Base-by-base conservation (phyloP, 2,888 invertebrate species). In the Drosophila histrio region DNA sequence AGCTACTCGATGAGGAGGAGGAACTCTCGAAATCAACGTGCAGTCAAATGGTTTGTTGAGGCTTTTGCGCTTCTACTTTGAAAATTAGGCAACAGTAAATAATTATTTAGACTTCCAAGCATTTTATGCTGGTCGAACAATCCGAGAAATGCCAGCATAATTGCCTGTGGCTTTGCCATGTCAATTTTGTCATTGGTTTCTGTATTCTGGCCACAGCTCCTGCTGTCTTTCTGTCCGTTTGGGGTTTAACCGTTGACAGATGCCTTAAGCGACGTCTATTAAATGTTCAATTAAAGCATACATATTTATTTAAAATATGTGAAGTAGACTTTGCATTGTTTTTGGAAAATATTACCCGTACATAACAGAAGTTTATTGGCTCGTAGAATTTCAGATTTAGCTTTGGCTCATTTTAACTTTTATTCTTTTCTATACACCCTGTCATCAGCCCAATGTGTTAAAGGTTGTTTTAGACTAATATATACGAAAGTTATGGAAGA, bases 81-180 rank as follows among this genome's bases (percentile, higher is more conserved):
- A 36, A 72, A 86, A 71, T 84, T 67, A 67, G 66, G 58, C 75
- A 72, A 66, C 46, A 67, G 54, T 64, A 69, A 77, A 84, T 84
- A 78, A 77, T 87, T 72, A 84, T 76, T 87, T 84, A 71, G 61
- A 47, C 62, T 8, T 15, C 15, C 15, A 21, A 62, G 11, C 15
- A 13, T 64, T 57, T 62, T 38, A 34, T 47, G 64, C 24, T 39
- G 36, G 28, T 28, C 41, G 15, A 53, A 26, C 36, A 19, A 54
- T 17, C 17, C 28, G 4, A 43, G 56, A 30, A 41, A 46, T 49
- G 28, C 19, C 41, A 43, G 59, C 49, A 56, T 79, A 83, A 83
- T 75, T 72, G 69, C 43, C 50, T 66, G 56, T 52, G 87, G 87
- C 44, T 74, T 50, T 52, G 61, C 61, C 32, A 38, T 19, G 44